Conservation (phyloP, 2,113 vertebrate genomes). For the Pycnonotus jocosus region DNA sequence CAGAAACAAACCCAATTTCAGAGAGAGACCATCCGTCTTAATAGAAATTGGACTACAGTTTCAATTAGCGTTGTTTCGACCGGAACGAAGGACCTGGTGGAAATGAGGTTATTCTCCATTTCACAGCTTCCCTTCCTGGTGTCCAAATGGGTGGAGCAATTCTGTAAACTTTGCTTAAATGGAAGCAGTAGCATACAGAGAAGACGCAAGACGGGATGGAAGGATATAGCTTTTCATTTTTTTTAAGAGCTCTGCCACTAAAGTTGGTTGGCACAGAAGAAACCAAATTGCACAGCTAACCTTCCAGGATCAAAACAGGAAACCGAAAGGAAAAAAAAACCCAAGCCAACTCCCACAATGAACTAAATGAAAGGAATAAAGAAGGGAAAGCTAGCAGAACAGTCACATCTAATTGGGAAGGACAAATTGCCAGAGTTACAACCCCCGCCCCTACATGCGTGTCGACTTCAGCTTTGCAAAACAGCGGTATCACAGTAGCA, state of each 20-base stretch:
- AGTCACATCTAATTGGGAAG: slow-evolving; percentile 64
- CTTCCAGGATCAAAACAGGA: slow-evolving; percentile 65
- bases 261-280: slow-evolving; percentile 63
- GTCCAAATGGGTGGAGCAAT: slow-evolving; percentile 13
- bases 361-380: slow-evolving; percentile 68
- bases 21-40: slow-evolving; percentile 10
- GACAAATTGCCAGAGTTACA: slow-evolving; percentile 57
- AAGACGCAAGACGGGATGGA: not conserved
- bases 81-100: not conserved
- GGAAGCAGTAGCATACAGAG: slow-evolving; percentile 14
- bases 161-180: slow-evolving; percentile 37
- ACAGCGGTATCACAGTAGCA: slow-evolving; percentile 60
- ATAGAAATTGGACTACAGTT: slow-evolving; percentile 17
- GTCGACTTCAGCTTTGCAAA: slow-evolving; percentile 65
- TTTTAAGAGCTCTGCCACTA: slow-evolving; percentile 71
- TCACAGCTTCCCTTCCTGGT: slow-evolving; percentile 19
- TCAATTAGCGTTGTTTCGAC: not conserved
- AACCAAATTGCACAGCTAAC: slow-evolving; percentile 66
- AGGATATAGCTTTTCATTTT: slow-evolving; percentile 1
- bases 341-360: slow-evolving; percentile 51
- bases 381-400: slow-evolving; percentile 68
- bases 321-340: slow-evolving; percentile 28
- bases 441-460: slow-evolving; percentile 65
- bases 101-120: slow-evolving; percentile 32
- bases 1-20: slow-evolving; percentile 40